Evolutionary conservation across 2,888 invertebrate genomes (phyloP), one percentile per base, ranked within the genome.

Genomic region (Ormia ochracea): DNA sequence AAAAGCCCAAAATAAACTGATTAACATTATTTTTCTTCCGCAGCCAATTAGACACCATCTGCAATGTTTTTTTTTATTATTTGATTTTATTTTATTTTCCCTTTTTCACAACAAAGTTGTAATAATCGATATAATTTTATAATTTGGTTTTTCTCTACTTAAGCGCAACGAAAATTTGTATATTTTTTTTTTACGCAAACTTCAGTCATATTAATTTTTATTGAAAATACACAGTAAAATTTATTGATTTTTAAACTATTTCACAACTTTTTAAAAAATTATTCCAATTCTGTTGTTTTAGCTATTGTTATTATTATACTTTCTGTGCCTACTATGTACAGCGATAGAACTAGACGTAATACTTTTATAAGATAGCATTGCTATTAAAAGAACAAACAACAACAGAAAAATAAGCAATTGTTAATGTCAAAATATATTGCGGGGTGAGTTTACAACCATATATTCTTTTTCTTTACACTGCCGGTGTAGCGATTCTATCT

Each of bases 1-100:
- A 59, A 9, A 9, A n/a, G 28, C 28, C 50, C 38, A 14, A 43
- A 6, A 54, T 31, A 12, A 36, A 3, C n/a, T 19, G 36, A 2
- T 43, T 50, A 38, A 56, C 72, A 76, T 77, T 72, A 28, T 58
- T 72, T 17, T 58, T 52, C 7, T 12, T 54, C 31, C 19, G 19
- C 45, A 61, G 41, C 75, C 66, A 75, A 38, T 41, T 38, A 56
- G 45, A 66, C 70, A 75, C 61, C 80, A 80, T 80, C 54, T 72
- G 69, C 21, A 38, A 43, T 43, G 19, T 52, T 21, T 21, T 23
- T 48, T n/a, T n/a, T n/a, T n/a, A n/a, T n/a, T n/a, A n/a, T n/a
- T n/a, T n/a, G n/a, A 12, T 26, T n/a, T 21, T 1, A 14, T 38
- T 69, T 68, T 21, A 7, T 33, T 14, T 36, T 41, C 3, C 23